These are phyloP conservation scores for Mormyrus proboscirostris DNA, from an alignment of 2,797 vertebrate genomes.

Conservation along the genomic window DNA sequence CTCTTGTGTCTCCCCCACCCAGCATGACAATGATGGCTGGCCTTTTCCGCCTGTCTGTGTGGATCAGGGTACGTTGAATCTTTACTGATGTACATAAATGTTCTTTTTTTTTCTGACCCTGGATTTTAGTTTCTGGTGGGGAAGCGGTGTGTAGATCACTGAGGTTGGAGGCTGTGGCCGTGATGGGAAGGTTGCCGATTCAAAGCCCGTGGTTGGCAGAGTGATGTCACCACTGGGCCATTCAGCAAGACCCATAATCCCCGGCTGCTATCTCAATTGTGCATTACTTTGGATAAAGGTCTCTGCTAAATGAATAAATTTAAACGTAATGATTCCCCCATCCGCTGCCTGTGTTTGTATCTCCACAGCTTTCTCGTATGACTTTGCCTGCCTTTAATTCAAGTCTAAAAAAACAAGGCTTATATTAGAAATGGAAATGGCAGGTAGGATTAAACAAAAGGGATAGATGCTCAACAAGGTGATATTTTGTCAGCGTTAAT, in stretches of 20 bases:
- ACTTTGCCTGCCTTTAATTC: background rate
- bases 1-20: background rate
- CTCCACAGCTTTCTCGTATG: background rate
- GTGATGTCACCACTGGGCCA: background rate
- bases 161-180: background rate
- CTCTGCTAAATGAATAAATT: background rate
- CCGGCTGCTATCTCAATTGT: background rate
- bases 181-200: background rate
- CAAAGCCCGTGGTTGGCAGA: background rate
- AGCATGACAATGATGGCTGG: constrained; percentile 47
- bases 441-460: background rate
- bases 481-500: background rate
- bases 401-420: background rate
- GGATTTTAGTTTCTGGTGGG: background rate
- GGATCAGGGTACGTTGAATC: constrained; percentile 40
- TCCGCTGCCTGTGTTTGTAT: background rate
- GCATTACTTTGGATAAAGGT: background rate
- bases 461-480: background rate
- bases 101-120: background rate
- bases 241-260: background rate
- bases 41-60: constrained; percentile 46
- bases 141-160: background rate
- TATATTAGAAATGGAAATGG: background rate
- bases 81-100: background rate
- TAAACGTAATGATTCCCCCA: background rate